Evolutionary conservation across 2,797 vertebrate species (phyloP).

Genomic region (Aphelocoma californica): DNA sequence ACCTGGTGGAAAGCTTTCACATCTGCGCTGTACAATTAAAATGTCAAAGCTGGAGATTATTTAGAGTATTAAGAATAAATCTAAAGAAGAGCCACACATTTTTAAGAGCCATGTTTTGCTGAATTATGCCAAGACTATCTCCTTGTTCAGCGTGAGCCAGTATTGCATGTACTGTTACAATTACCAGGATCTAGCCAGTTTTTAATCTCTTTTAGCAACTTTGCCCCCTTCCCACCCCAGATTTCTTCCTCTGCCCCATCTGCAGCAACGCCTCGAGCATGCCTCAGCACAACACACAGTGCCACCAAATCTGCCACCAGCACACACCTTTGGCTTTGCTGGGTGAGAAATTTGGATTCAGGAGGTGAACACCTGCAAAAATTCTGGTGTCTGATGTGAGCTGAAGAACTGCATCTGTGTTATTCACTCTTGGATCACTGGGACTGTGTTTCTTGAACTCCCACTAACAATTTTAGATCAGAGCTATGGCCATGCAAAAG

Average conservation of each 20-base stretch:
- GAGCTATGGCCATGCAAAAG: neutral
- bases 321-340: neutral
- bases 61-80: constrained; percentile 50
- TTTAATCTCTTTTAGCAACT: neutral
- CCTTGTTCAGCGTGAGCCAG: neutral
- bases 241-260: neutral
- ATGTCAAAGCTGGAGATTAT: constrained; percentile 45
- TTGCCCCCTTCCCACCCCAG: neutral
- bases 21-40: constrained; percentile 60
- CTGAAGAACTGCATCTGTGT: fast-evolving
- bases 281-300: fast-evolving
- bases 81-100: constrained; percentile 42
- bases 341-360: too few species aligned
- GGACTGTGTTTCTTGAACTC: neutral
- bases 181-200: neutral
- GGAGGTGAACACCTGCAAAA: neutral
- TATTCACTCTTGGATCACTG: neutral
- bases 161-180: neutral
- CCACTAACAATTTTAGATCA: neutral
- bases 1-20: constrained; percentile 52
- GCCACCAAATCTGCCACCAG: neutral
- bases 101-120: neutral
- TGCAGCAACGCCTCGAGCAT: fast-evolving
- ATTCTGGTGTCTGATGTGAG: neutral
- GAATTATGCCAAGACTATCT: constrained; percentile 20